phyloP scores from a whole-genome alignment of 2,113 vertebrate species.

The Crocuta crocuta region DNA sequence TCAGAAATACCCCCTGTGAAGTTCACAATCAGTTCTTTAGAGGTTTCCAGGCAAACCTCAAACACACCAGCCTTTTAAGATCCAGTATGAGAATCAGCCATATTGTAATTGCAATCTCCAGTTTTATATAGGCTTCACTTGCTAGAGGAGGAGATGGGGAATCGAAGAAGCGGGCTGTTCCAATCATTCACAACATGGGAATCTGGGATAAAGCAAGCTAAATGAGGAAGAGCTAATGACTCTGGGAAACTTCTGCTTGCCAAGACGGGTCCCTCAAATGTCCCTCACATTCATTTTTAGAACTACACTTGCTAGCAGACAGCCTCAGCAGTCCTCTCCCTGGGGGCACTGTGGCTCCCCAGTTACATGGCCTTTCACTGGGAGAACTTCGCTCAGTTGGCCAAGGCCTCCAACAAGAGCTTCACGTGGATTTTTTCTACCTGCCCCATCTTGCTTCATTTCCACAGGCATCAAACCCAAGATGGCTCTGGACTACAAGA shows the following conservation, averaged over 20 bases:
- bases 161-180: neutral
- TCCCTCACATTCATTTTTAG: neutral
- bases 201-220: neutral
- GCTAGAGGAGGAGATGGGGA: neutral
- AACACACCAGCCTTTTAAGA: neutral
- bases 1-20: neutral
- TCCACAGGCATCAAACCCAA: neutral
- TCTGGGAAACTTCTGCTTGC: neutral
- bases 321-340: neutral
- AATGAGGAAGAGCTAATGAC: neutral
- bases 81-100: neutral
- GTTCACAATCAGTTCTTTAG: neutral
- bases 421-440: neutral
- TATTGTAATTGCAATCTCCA: neutral
- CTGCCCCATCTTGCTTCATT: neutral
- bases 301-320: neutral
- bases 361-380: accelerated
- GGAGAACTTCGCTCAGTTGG: neutral
- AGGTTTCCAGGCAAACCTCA: neutral
- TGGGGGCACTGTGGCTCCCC: neutral
- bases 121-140: neutral
- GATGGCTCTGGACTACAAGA: neutral
- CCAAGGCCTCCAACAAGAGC: neutral
- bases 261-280: neutral
- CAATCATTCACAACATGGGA: neutral